Evolutionary conservation across 2,113 vertebrate species (phyloP), one percentile per base, ranked within the genome.

Genomic region (Rattus rattus): DNA sequence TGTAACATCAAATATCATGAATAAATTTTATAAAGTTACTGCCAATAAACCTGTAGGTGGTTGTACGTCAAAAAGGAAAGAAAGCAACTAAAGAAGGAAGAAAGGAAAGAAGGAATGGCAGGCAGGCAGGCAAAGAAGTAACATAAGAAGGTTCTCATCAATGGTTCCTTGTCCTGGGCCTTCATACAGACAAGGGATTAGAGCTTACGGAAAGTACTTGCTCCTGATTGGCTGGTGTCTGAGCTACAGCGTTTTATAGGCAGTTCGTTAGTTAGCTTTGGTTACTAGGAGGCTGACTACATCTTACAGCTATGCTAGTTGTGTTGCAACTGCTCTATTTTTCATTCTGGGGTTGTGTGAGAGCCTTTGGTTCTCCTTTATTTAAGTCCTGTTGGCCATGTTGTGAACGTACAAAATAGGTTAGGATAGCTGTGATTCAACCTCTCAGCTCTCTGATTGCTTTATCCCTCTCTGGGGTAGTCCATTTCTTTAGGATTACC

Each of bases 1-100:
- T 99, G 99, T 97, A 98, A 98, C 88, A 61, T 99, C 95, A 99
- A 95, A 96, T 99, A 98, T 83, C 94, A 98, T 91, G 98, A 99
- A 59, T 99, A 99, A 98, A 93, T 97, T 79, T 47, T 73, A 36
- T 92, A 7, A 20, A 26, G 49, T 97, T 95, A 97, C 73, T 49
- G 97, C 88, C 76, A 98, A 95, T 97, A 97, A 97, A 98, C 7
- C n/a, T 92, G 47, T 94, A 91, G 70, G 11, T 96, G 56, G 30
- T 92, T 85, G 24, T 94, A 5, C 93, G 16, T 24, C 81, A 65
- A 61, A 61, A 61, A 26, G 43, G 43, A 43, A 43, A 43, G 5
- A 26, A 83, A 39, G 6, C 13, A 75, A 43, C 7, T 43, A 43
- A 43, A 43, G 43, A 43, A 43, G 43, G 20, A 73, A 73, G 3